Percentiles rank a stretch among this genome's conserved stretches.
phyloP scores from a whole-genome alignment of 2,113 vertebrate genomes.

The Mystacornis crossleyi region DNA sequence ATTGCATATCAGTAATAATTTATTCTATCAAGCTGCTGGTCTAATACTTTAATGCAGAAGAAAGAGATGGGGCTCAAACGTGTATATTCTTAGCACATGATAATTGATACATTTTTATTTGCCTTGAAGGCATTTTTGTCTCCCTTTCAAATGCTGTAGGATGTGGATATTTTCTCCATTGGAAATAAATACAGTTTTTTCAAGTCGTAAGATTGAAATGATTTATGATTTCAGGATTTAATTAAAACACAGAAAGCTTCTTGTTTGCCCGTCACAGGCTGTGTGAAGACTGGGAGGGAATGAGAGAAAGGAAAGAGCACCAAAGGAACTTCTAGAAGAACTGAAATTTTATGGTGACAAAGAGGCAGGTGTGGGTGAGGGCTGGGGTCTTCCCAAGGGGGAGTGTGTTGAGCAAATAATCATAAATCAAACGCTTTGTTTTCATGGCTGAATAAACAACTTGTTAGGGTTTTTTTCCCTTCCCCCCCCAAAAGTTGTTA shows the following conservation, averaged over 20 bases:
- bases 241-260: constrained; percentile 38
- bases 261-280: not conserved
- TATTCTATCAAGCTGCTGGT: not conserved
- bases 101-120: not conserved
- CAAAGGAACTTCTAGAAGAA: not conserved
- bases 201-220: not conserved
- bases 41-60: not conserved
- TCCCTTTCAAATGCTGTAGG: not conserved
- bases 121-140: not conserved
- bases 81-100: not conserved
- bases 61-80: not conserved
- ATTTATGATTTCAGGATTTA: constrained; percentile 10
- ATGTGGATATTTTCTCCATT: not conserved
- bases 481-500: rapidly evolving
- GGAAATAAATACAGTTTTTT: not conserved
- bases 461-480: rapidly evolving
- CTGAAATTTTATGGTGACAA: not conserved
- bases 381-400: not conserved
- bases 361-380: rapidly evolving
- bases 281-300: not conserved
- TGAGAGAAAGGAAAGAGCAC: not conserved
- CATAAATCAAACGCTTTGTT: not conserved
- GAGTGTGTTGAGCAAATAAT: not conserved
- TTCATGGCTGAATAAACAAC: not conserved
- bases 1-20: constrained; percentile 3